Conservation (phyloP, 2,113 vertebrate genomes). For the Gadus chalcogrammus region DNA sequence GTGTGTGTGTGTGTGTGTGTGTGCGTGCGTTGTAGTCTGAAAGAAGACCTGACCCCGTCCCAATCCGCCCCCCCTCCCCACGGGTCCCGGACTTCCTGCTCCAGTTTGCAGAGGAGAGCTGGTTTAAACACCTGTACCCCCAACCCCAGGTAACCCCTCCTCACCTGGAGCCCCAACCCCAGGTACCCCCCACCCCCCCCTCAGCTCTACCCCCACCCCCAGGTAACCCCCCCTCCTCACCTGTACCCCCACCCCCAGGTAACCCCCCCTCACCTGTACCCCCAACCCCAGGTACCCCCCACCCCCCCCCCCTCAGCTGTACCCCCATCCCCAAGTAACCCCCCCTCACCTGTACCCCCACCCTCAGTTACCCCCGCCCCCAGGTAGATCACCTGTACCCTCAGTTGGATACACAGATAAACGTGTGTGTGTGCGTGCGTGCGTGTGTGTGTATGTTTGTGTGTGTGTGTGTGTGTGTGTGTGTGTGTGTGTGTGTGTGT, state of each 20-base stretch:
- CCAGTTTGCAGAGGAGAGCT: constrained; percentile 52
- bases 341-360: background rate
- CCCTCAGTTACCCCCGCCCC: background rate
- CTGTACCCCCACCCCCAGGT: too few species aligned
- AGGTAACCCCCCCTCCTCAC: background rate
- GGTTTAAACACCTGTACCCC: constrained; percentile 57
- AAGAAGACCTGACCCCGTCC: background rate
- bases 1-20: background rate
- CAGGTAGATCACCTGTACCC: background rate
- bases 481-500: too few species aligned
- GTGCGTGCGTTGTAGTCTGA: background rate
- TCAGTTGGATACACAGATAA: too few species aligned
- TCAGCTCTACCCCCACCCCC: background rate
- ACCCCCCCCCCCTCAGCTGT: too few species aligned
- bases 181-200: background rate
- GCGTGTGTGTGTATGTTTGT: too few species aligned
- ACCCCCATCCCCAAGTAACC: background rate
- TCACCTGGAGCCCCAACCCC: background rate
- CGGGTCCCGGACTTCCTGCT: constrained; percentile 49
- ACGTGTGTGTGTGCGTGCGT: too few species aligned
- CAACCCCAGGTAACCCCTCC: constrained; percentile 1
- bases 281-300: constrained; percentile 41
- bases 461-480: too few species aligned
- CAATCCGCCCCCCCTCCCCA: background rate
- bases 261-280: constrained; percentile 28